Evolutionary conservation across 2,797 vertebrate species (phyloP).

Genomic region (Apodemus agrarius): DNA sequence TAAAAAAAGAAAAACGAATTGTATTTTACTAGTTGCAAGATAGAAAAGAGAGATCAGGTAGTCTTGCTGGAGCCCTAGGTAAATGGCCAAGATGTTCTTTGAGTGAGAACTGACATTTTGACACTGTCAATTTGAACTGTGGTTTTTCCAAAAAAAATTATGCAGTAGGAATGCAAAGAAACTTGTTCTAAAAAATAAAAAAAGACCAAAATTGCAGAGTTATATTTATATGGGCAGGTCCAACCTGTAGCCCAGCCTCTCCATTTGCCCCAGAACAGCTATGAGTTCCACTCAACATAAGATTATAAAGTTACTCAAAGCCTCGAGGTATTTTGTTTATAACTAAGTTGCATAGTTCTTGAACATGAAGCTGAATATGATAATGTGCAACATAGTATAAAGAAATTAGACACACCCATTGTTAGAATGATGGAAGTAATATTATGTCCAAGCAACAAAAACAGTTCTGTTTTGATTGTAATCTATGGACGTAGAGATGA

Average conservation of each 20-base stretch:
- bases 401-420: not conserved
- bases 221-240: not conserved
- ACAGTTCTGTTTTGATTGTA: not conserved
- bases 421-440: not conserved
- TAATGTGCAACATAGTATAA: not conserved
- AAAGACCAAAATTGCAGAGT: not conserved
- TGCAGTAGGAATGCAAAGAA: not conserved
- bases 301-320: not conserved
- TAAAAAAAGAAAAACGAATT: slow-evolving; percentile 48
- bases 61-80: not conserved
- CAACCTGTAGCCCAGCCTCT: not conserved
- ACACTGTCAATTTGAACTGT: not conserved
- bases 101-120: not conserved
- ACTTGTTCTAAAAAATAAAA: not conserved
- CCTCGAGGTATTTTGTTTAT: not conserved
- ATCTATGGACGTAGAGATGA: not conserved
- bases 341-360: not conserved
- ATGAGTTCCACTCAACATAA: not conserved
- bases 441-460: not conserved
- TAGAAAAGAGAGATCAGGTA: not conserved
- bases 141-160: not conserved
- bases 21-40: not conserved
- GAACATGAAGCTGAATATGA: not conserved
- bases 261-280: not conserved
- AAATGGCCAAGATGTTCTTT: slow-evolving; percentile 32